Conservation (phyloP, 2,888 invertebrate genomes). For the Drosophila flavopinicola region DNA sequence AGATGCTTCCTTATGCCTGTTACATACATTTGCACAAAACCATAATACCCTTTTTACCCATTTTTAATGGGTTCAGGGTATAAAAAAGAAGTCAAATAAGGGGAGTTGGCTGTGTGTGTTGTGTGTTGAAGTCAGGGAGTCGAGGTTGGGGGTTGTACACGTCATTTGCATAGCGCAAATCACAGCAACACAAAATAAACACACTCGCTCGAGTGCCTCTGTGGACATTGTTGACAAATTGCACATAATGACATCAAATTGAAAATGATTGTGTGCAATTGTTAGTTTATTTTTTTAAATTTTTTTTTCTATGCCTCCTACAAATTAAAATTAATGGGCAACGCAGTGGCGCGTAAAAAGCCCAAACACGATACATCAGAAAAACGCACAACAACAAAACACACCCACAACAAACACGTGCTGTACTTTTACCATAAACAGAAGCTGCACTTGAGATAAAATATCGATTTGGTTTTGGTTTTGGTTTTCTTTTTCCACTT, state of each 20-base stretch:
- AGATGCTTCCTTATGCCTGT: too few relatives aligned
- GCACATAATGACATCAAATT: conserved; percentile 83
- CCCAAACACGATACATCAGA: conserved; percentile 60
- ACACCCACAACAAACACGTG: conserved; percentile 25
- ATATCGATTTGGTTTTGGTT: neutral
- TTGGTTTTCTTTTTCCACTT: conserved; percentile 61
- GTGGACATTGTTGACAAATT: conserved; percentile 82
- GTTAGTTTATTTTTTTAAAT: conserved; percentile 49
- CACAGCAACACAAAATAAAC: conserved; percentile 48
- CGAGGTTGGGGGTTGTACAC: conserved; percentile 27
- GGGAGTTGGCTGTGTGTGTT: conserved; percentile 42
- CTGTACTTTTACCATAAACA: conserved; percentile 54
- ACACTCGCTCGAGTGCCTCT: conserved; percentile 57
- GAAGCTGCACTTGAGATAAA: conserved; percentile 80
- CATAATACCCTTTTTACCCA: too few relatives aligned
- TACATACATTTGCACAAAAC: too few relatives aligned
- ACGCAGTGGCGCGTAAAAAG: conserved; percentile 75
- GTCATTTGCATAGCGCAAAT: conserved; percentile 73
- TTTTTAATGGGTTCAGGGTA: too few relatives aligned
- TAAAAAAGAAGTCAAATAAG: too few relatives aligned
- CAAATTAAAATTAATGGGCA: conserved; percentile 82
- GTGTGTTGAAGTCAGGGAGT: conserved; percentile 23
- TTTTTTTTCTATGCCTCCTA: conserved; percentile 44
- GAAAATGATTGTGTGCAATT: conserved; percentile 83
- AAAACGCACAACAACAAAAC: conserved; percentile 28